Conservation (phyloP, 64 coral and sea anemone species). For the Montipora efflorescens region DNA sequence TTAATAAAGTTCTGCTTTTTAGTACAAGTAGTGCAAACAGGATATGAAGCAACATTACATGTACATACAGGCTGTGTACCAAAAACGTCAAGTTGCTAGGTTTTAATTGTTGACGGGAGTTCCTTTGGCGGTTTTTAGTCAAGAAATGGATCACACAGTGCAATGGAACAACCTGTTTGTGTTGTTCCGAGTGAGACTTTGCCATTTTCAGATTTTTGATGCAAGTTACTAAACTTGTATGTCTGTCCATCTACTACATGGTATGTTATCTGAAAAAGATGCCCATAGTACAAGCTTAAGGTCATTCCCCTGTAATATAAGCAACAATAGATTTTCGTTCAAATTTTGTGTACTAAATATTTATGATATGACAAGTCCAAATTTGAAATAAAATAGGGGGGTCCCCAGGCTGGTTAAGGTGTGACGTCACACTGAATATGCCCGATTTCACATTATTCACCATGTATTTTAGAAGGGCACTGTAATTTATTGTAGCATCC, state of each 20-base stretch:
- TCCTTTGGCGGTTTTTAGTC: constrained; percentile 39
- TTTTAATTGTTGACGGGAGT: constrained; percentile 10
- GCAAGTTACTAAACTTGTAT: constrained; percentile 21
- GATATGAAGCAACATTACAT: constrained; percentile 11
- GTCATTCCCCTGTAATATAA: background rate
- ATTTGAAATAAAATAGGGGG: too few relatives aligned
- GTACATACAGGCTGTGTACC: background rate
- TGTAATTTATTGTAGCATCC: too few relatives aligned
- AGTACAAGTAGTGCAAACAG: background rate
- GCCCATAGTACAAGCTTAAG: constrained; percentile 56
- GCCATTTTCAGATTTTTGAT: constrained; percentile 14
- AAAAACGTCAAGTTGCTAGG: background rate
- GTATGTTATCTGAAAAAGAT: constrained; percentile 7
- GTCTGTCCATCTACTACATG: constrained; percentile 14
- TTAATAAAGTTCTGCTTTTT: constrained; percentile 10
- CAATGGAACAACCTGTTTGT: constrained; percentile 47
- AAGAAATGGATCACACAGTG: constrained; percentile 8
- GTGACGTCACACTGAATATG: too few relatives aligned
- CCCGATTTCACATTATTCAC: too few relatives aligned
- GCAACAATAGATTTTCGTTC: too few relatives aligned
- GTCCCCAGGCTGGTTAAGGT: too few relatives aligned
- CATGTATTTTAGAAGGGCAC: too few relatives aligned
- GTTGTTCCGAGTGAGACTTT: constrained; percentile 39
- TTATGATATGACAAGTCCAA: too few relatives aligned
- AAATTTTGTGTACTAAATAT: too few relatives aligned